A percentile compares a stretch with the other conserved stretches of the same genome.
These are phyloP conservation scores for Myotis pilosus DNA, from an alignment of 2,797 vertebrate species.

Conservation along the genomic window DNA sequence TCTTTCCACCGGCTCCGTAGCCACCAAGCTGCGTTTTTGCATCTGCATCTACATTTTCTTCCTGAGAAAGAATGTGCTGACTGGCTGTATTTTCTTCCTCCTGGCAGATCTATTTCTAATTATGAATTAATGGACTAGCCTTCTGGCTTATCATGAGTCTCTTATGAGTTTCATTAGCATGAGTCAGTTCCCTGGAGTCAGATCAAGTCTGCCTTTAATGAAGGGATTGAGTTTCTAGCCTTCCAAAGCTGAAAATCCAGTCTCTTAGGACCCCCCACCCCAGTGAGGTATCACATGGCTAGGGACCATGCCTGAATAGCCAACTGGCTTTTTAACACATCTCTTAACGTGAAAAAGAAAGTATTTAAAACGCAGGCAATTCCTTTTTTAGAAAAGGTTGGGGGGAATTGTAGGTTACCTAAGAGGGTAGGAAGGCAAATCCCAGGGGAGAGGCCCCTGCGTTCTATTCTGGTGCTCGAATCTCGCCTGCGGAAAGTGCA, in stretches of 20 bases:
- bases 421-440: constrained; percentile 10
- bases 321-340: neutral
- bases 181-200: constrained; percentile 62
- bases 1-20: neutral
- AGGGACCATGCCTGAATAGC: neutral
- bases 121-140: constrained; percentile 69
- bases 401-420: neutral
- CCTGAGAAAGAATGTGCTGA: constrained; percentile 52
- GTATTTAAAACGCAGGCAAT: neutral
- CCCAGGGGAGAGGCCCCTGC: neutral
- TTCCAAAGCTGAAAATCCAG: constrained; percentile 30
- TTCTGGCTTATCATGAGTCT: constrained; percentile 57
- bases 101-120: constrained; percentile 65
- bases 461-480: neutral
- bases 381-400: neutral
- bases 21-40: neutral
- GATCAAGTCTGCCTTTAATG: constrained; percentile 48
- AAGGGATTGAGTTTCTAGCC: constrained; percentile 23
- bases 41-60: constrained; percentile 34
- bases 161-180: constrained; percentile 59
- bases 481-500: constrained; percentile 48
- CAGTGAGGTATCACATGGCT: neutral
- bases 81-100: constrained; percentile 41
- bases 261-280: neutral
- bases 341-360: constrained; percentile 13